Percentiles rank a stretch among this genome's conserved stretches.
phyloP scores from a whole-genome alignment of 2,113 vertebrate species.

The Pelecanoides urinatrix region DNA sequence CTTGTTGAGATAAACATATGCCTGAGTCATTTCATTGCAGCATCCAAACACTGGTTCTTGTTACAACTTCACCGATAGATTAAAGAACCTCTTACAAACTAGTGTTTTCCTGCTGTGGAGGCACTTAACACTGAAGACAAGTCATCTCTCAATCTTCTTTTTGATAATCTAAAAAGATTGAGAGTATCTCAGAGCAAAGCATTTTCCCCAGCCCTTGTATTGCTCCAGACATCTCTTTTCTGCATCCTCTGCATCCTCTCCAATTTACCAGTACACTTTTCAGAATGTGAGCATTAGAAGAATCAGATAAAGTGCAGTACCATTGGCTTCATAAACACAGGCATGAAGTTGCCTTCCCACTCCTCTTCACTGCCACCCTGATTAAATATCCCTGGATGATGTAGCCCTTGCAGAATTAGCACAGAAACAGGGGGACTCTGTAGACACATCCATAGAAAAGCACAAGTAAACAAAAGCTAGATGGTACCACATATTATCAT shows the following conservation, averaged over 20 bases:
- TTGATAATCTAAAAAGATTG: conserved; percentile 3
- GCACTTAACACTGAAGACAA: conserved; percentile 18
- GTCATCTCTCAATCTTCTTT: neutral
- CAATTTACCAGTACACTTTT: neutral
- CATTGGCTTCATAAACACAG: neutral
- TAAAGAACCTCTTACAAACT: conserved; percentile 26
- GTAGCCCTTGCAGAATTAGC: neutral
- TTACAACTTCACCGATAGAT: neutral
- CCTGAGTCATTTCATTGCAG: neutral
- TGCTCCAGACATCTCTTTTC: neutral
- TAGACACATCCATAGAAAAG: neutral
- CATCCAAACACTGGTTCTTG: neutral
- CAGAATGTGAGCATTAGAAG: neutral
- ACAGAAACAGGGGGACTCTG: neutral
- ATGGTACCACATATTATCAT: neutral
- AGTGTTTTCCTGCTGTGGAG: conserved; percentile 6
- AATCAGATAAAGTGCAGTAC: neutral
- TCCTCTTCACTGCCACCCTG: neutral
- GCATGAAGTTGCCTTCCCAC: neutral
- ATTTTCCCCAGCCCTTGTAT: neutral
- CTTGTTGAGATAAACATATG: conserved; percentile 3
- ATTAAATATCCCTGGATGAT: neutral
- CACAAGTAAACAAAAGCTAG: neutral
- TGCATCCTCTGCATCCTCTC: neutral
- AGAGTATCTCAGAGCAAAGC: neutral